Evolutionary conservation across 1,140 invertebrate genomes (phyloP).

Genomic region (Lanistes nyassanus): DNA sequence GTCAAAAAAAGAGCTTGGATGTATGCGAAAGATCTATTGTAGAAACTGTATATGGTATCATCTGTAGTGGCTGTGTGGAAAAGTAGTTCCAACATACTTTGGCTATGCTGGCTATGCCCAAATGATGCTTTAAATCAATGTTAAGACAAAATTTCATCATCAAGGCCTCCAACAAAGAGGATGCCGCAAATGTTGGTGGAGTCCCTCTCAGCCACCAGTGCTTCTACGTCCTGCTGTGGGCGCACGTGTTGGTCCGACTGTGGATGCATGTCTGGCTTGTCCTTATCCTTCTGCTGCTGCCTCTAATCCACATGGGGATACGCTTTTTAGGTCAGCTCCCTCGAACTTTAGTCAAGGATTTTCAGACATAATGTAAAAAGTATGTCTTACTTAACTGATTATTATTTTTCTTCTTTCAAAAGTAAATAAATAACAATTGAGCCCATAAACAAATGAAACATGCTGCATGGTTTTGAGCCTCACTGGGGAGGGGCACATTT

Average conservation of each 20-base stretch:
- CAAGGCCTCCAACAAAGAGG: constrained; percentile 10
- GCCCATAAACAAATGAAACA: too few relatives aligned
- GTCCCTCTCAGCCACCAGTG: constrained; percentile 71
- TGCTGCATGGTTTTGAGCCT: not conserved
- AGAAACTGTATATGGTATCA: too few relatives aligned
- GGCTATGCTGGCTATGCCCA: too few relatives aligned
- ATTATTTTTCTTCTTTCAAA: too few relatives aligned
- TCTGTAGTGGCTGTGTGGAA: too few relatives aligned
- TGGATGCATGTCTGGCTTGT: constrained; percentile 80
- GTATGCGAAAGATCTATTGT: too few relatives aligned
- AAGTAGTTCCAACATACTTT: too few relatives aligned
- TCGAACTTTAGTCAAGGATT: too few relatives aligned
- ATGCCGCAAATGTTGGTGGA: constrained; percentile 5
- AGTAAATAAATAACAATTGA: not conserved
- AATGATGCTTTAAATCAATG: not conserved
- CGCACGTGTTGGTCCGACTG: constrained; percentile 76
- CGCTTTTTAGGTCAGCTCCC: constrained; percentile 71
- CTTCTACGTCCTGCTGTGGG: constrained; percentile 76
- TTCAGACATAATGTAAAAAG: too few relatives aligned
- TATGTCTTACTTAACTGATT: too few relatives aligned
- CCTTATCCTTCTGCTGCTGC: constrained; percentile 73
- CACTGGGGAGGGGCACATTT: not conserved
- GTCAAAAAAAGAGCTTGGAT: too few relatives aligned
- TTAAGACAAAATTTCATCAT: not conserved
- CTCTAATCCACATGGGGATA: constrained; percentile 74